Conservation (phyloP, 2,113 vertebrate genomes). For the Salvator merianae region DNA sequence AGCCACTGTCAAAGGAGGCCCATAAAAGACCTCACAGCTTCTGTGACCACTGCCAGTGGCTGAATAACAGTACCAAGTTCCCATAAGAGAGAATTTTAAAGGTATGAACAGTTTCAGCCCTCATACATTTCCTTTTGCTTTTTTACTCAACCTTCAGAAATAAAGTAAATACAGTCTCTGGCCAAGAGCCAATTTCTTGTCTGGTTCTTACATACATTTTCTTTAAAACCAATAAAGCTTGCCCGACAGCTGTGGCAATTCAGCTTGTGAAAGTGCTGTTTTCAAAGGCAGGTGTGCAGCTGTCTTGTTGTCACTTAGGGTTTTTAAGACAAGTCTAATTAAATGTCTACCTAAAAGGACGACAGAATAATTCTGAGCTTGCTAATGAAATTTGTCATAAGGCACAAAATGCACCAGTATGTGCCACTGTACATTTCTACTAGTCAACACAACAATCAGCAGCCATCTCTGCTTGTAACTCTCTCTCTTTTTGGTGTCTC, state of each 20-base stretch:
- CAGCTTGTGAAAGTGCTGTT: conserved; percentile 44
- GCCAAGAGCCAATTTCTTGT: conserved; percentile 43
- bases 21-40: too few species aligned
- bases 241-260: conserved; percentile 54
- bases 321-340: conserved; percentile 63
- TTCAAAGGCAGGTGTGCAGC: conserved; percentile 54
- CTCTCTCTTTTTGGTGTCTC: too few species aligned
- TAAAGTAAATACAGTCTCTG: conserved; percentile 17
- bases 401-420: conserved; percentile 16
- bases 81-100: conserved; percentile 23
- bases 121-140: conserved; percentile 39
- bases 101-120: neutral
- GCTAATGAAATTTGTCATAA: conserved; percentile 49
- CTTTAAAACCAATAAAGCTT: conserved; percentile 50
- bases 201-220: conserved; percentile 50
- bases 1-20: too few species aligned
- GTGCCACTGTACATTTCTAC: neutral
- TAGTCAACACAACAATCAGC: conserved; percentile 2
- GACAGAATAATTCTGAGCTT: conserved; percentile 46
- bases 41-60: neutral
- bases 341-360: conserved; percentile 55
- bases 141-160: conserved; percentile 41
- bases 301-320: conserved; percentile 55
- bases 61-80: conserved; percentile 14
- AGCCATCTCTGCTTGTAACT: conserved; percentile 14